A percentile compares a stretch with the other conserved stretches of the same genome.
These are phyloP conservation scores for Cyprinus carpio DNA, from an alignment of 2,113 vertebrate species.

Conservation along the genomic window DNA sequence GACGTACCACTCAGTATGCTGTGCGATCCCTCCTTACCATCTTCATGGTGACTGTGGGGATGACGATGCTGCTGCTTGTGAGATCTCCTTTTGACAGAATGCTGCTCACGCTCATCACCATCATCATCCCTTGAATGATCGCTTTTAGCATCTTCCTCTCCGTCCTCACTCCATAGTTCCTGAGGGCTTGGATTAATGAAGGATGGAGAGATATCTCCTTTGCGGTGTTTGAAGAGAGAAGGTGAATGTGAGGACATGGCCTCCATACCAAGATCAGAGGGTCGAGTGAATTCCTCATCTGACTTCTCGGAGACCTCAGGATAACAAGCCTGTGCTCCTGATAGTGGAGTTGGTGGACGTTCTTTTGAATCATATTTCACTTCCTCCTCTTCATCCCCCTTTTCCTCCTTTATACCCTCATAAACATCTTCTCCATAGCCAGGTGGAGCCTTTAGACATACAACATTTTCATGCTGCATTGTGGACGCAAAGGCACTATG, in stretches of 20 bases:
- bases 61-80: constrained; percentile 83
- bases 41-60: constrained; percentile 67
- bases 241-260: constrained; percentile 74
- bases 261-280: constrained; percentile 74
- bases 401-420: constrained; percentile 52
- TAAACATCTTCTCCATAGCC: constrained; percentile 65
- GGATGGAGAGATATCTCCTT: constrained; percentile 90
- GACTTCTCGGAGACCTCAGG: constrained; percentile 60
- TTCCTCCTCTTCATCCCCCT: constrained; percentile 60
- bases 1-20: constrained; percentile 60
- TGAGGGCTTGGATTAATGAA: constrained; percentile 92
- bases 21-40: constrained; percentile 58
- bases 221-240: constrained; percentile 79
- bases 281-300: constrained; percentile 68
- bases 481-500: constrained; percentile 71
- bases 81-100: constrained; percentile 79
- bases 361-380: constrained; percentile 56
- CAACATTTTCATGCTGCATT: constrained; percentile 66
- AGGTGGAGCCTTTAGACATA: constrained; percentile 63
- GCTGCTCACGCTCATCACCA: constrained; percentile 67
- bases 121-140: constrained; percentile 67
- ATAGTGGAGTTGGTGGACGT: constrained; percentile 59
- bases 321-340: constrained; percentile 70
- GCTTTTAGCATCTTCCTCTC: constrained; percentile 70
- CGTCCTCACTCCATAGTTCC: constrained; percentile 83